Evolutionary conservation across 2,888 invertebrate species (phyloP).

Genomic region (Seira sanloemensis): DNA sequence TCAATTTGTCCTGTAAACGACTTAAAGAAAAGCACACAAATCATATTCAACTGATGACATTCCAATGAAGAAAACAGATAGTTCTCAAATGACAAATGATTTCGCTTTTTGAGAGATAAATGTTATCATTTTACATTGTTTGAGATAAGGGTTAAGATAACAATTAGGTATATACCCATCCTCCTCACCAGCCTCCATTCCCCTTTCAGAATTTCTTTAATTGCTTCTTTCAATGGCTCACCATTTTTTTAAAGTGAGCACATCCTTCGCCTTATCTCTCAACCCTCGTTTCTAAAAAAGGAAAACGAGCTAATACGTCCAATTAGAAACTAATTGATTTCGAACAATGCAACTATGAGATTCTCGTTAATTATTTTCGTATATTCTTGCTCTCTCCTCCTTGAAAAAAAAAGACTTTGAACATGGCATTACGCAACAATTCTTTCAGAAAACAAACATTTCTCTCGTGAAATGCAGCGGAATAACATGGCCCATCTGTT

Average conservation of each 20-base stretch:
- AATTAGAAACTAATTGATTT: conserved; percentile 69
- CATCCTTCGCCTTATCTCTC: no score
- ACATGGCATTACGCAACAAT: neutral
- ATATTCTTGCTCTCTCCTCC: no score
- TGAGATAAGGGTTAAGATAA: conserved; percentile 31
- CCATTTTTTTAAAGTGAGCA: neutral
- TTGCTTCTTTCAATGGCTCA: neutral
- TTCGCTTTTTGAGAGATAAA: conserved; percentile 49
- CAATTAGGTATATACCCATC: conserved; percentile 1
- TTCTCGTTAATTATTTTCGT: conserved; percentile 65
- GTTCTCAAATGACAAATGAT: no score
- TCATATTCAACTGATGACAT: conserved; percentile 36
- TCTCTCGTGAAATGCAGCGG: no score
- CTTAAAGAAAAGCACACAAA: conserved; percentile 32
- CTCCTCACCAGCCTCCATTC: no score
- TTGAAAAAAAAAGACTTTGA: neutral
- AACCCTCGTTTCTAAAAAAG: no score
- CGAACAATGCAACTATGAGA: conserved; percentile 29
- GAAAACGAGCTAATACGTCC: conserved; percentile 62
- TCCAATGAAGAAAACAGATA: conserved; percentile 36
- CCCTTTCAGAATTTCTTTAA: no score
- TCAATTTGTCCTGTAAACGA: conserved; percentile 5
- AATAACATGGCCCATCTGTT: conserved; percentile 47
- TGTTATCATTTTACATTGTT: conserved; percentile 22
- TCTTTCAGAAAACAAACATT: neutral